phyloP scores from a whole-genome alignment of 2,797 vertebrate species.

The Pseudomugil gertrudae region DNA sequence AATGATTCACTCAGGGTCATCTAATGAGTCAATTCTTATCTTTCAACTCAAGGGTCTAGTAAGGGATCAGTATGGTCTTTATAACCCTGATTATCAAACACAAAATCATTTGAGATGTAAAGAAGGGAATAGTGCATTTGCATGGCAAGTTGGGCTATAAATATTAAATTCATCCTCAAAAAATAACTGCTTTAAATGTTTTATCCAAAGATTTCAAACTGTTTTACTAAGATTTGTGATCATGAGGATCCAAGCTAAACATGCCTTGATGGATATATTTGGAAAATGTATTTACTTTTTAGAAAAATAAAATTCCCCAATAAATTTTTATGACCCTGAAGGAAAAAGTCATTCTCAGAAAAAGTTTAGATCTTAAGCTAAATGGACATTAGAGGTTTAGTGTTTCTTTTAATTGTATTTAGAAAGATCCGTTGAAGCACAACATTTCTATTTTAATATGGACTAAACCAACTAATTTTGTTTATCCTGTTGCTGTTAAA shows the following conservation, averaged over 20 bases:
- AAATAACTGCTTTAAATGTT: conserved; percentile 10
- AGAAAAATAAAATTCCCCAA: not conserved
- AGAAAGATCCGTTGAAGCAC: conserved; percentile 6
- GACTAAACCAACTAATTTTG: not conserved
- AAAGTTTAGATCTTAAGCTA: conserved; percentile 9
- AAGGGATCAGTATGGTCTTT: conserved; percentile 66
- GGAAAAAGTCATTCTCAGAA: conserved; percentile 8
- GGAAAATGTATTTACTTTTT: conserved; percentile 15
- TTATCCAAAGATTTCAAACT: conserved; percentile 27
- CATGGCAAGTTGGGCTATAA: conserved; percentile 42
- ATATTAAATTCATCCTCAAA: conserved; percentile 39
- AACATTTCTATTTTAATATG: conserved; percentile 8
- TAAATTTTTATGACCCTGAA: conserved; percentile 5
- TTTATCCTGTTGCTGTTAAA: conserved; percentile 1
- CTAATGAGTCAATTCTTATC: conserved; percentile 66
- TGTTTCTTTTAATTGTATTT: conserved; percentile 9
- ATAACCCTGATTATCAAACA: conserved; percentile 55
- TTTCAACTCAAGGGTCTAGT: conserved; percentile 65
- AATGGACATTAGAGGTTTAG: conserved; percentile 30
- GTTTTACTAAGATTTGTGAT: conserved; percentile 54
- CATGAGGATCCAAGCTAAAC: conserved; percentile 42
- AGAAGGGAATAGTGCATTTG: conserved; percentile 70
- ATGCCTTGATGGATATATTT: not conserved
- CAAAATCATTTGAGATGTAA: conserved; percentile 54
- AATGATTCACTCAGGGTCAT: conserved; percentile 82